These are phyloP conservation scores for Pseudotriccus pelzelni DNA, from an alignment of 2,797 vertebrate species.

Conservation along the genomic window DNA sequence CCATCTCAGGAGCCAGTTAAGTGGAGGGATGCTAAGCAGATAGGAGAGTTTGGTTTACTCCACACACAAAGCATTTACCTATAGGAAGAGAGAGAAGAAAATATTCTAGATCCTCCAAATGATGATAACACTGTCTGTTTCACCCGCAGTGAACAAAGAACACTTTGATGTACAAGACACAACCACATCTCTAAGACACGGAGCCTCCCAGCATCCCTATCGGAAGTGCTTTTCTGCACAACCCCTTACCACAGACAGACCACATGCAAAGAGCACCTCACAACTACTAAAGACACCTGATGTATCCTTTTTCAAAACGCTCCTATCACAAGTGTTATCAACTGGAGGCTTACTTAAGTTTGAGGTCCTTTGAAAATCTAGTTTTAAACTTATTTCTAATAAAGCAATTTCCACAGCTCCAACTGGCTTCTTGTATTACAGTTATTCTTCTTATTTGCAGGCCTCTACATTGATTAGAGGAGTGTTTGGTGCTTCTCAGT, in stretches of 20 bases:
- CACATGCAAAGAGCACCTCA: not conserved
- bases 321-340: not conserved
- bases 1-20: not conserved
- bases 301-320: not conserved
- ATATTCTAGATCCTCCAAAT: not conserved
- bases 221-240: not conserved
- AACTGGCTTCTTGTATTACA: not conserved
- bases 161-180: not conserved
- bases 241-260: rapidly evolving
- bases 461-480: not conserved
- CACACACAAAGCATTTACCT: not conserved
- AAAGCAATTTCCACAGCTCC: not conserved
- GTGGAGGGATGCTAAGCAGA: not conserved
- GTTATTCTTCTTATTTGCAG: not conserved
- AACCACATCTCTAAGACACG: not conserved
- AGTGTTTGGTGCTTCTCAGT: not conserved
- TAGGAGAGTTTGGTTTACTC: not conserved
- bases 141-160: not conserved
- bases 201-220: not conserved
- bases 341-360: not conserved
- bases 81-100: not conserved
- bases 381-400: not conserved
- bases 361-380: not conserved
- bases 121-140: not conserved
- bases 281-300: not conserved